Evolutionary conservation across 2,113 vertebrate genomes (phyloP).

Genomic region (Alosa alosa): DNA sequence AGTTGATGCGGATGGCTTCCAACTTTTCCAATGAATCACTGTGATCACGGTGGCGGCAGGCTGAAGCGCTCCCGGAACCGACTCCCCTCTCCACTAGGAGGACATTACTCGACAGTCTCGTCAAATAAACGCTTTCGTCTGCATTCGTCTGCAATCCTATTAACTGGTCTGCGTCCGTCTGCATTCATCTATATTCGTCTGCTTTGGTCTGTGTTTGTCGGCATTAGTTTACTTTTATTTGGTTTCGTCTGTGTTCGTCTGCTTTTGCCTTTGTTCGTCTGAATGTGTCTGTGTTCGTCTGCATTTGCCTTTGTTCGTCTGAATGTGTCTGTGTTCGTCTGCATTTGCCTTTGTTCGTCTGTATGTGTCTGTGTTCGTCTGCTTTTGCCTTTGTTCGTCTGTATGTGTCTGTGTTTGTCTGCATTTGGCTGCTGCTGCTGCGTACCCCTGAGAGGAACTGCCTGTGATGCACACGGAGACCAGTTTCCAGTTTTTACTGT

Average conservation of each 20-base stretch:
- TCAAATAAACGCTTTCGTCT: too few relatives aligned
- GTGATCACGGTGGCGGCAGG: neutral
- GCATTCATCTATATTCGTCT: too few relatives aligned
- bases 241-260: too few relatives aligned
- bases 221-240: too few relatives aligned
- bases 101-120: neutral
- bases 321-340: too few relatives aligned
- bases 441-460: neutral
- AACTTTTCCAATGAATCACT: neutral
- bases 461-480: neutral
- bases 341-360: neutral
- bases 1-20: neutral
- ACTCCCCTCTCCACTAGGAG: neutral
- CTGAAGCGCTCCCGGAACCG: neutral
- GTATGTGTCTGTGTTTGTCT: neutral
- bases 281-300: too few relatives aligned
- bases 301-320: too few relatives aligned
- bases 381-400: neutral
- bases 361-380: neutral
- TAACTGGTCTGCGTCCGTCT: too few relatives aligned
- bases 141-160: too few relatives aligned
- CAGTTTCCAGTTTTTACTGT: neutral
- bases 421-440: neutral
- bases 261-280: too few relatives aligned
- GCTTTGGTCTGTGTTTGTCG: too few relatives aligned